Evolutionary conservation across 2,888 invertebrate genomes (phyloP), one percentile per base, ranked within the genome.

Genomic region (Ichneumoninae sp.): DNA sequence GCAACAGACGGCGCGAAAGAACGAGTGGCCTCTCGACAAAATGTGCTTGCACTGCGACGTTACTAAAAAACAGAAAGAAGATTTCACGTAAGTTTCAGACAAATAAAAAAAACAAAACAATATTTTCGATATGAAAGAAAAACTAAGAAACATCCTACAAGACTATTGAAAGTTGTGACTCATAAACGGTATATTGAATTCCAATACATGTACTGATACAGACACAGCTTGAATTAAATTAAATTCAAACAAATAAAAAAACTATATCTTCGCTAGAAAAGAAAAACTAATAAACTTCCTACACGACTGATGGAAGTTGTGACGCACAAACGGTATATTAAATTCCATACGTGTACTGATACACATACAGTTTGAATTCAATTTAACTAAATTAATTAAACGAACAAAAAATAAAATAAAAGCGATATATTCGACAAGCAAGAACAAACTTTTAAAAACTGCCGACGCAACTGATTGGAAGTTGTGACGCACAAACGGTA

Each of bases 11-110:
- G 98, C 99, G 0, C 95, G 98, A 68, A 98, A 97, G 94, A 98
- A 98, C 93, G 98, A 98, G 93, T 98, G 98, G 97, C 98, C 99
- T 0, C 94, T 99, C 83, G 98, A 99, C 94, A 97, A 98, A 93
- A 98, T 99, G 98, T 98, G 98, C 91, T 95, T 99, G 65, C 97
- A 97, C 93, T 98, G 98, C 91, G 99, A 99, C 92, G 98, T 99
- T 47, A 98, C 98, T 6, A 98, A 98, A 94, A 98, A 97, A 92
- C 95, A 94, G 47, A 96, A 96, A 87, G 97, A 97, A 82, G 98
- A 99, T 90, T 96, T 98, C 92, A 96, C 95, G 96, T 97, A 94
- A 94, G 94, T 90, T 16, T 33, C 10, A 10, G 13, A 50, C 0
- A 47, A 47, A 47, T 47, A 47, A 40, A 40, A 40, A 8, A 40